Evolutionary conservation across 2,113 vertebrate genomes (phyloP).

Genomic region (Gallinago paraguaiae): DNA sequence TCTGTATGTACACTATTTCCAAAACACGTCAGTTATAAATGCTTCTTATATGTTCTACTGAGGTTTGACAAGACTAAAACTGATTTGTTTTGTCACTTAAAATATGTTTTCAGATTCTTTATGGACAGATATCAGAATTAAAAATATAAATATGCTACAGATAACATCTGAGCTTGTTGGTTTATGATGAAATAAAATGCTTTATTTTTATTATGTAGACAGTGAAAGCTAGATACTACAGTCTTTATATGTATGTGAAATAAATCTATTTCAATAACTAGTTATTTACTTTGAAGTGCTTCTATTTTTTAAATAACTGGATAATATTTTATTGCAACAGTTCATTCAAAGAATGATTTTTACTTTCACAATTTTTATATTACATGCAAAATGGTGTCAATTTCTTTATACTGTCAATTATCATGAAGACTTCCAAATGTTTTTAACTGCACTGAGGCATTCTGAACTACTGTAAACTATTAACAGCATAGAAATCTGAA

Average conservation of each 20-base stretch:
- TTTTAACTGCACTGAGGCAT: background rate
- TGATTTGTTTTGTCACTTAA: background rate
- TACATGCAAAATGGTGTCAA: background rate
- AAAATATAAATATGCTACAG: background rate
- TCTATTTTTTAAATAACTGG: background rate
- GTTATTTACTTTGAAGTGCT: background rate
- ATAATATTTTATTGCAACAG: background rate
- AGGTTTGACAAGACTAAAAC: background rate
- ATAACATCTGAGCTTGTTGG: background rate
- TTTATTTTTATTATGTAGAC: background rate
- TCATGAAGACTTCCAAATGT: background rate
- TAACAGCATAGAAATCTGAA: background rate
- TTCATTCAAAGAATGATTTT: background rate
- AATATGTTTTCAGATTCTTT: background rate
- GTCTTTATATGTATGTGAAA: background rate
- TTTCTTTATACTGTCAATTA: background rate
- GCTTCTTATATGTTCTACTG: background rate
- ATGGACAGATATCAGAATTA: background rate
- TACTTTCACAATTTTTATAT: background rate
- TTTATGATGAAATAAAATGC: background rate
- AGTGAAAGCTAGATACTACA: background rate
- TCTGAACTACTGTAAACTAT: background rate
- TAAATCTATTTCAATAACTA: background rate
- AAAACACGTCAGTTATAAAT: background rate
- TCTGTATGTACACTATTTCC: background rate